These are phyloP conservation scores for Euwallacea fornicatus DNA, from an alignment of 1,140 invertebrate genomes.

Conservation along the genomic window DNA sequence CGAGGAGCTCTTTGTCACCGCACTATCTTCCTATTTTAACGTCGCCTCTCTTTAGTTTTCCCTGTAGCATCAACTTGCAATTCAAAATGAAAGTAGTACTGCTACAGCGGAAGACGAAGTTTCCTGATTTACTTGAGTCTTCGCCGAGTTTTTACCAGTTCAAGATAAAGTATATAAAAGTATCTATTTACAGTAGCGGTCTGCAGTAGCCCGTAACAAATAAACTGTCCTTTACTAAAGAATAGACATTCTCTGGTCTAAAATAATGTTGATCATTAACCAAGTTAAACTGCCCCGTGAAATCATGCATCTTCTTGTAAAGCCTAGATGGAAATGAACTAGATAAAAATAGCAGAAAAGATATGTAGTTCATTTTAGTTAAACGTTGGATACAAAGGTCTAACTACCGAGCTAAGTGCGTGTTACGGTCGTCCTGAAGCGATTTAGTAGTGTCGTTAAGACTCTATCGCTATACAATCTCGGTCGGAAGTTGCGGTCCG, in stretches of 20 bases:
- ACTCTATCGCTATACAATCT: slow-evolving; percentile 37
- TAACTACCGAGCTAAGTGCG: slow-evolving; percentile 34
- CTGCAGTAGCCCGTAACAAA: too few species aligned
- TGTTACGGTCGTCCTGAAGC: slow-evolving; percentile 29
- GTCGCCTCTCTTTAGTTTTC: too few species aligned
- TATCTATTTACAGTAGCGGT: too few species aligned
- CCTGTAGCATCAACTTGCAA: too few species aligned
- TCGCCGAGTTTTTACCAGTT: too few species aligned
- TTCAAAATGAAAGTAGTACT: too few species aligned
- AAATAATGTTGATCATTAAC: slow-evolving; percentile 16
- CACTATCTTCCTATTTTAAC: too few species aligned
- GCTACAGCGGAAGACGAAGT: too few species aligned
- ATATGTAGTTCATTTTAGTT: slow-evolving; percentile 33
- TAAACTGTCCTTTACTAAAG: too few species aligned
- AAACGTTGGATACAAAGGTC: slow-evolving; percentile 35
- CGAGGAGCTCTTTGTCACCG: too few species aligned
- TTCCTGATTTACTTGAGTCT: too few species aligned
- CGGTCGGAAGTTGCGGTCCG: slow-evolving; percentile 41
- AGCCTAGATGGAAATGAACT: slow-evolving; percentile 26
- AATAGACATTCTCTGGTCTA: not conserved
- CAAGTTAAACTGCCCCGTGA: slow-evolving; percentile 15
- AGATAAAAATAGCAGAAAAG: slow-evolving; percentile 29
- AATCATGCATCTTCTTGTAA: slow-evolving; percentile 23
- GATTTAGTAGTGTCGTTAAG: slow-evolving; percentile 37
- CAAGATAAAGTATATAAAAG: too few species aligned